A percentile compares a stretch with the other conserved stretches of the same genome.
Conservation (phyloP, 2,888 invertebrate species). For the Ectemnius lituratus region DNA sequence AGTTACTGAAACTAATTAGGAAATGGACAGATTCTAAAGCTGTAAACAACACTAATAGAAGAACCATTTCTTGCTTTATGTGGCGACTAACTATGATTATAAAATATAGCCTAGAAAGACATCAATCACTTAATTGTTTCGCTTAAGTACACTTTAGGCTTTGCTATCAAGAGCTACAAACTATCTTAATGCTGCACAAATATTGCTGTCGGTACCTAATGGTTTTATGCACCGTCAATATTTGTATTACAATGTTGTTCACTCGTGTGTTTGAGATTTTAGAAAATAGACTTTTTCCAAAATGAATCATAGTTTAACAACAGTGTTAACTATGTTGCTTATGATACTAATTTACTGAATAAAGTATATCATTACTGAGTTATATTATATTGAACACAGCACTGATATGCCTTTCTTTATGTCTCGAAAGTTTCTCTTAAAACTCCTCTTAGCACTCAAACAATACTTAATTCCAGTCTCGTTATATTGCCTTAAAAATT, state of each 20-base stretch:
- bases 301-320: slow-evolving; percentile 18
- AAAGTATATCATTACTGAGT: too few relatives aligned
- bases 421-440: too few relatives aligned
- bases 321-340: neutral
- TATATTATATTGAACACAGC: slow-evolving; percentile 11
- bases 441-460: too few relatives aligned
- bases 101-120: too few relatives aligned
- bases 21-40: slow-evolving; percentile 31
- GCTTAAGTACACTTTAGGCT: slow-evolving; percentile 66
- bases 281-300: too few relatives aligned
- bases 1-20: slow-evolving; percentile 30
- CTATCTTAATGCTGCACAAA: slow-evolving; percentile 62
- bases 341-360: too few relatives aligned
- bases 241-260: slow-evolving; percentile 36
- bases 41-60: slow-evolving; percentile 14
- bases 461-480: slow-evolving; percentile 2
- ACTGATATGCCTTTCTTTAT: slow-evolving; percentile 15
- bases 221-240: slow-evolving; percentile 61
- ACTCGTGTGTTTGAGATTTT: too few relatives aligned
- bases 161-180: slow-evolving; percentile 66
- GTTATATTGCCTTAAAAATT: slow-evolving; percentile 11
- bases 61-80: too few relatives aligned
- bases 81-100: too few relatives aligned
- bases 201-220: slow-evolving; percentile 64
- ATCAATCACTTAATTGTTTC: slow-evolving; percentile 15